Conservation (phyloP, 2,113 vertebrate species). For the Tamias sibiricus region DNA sequence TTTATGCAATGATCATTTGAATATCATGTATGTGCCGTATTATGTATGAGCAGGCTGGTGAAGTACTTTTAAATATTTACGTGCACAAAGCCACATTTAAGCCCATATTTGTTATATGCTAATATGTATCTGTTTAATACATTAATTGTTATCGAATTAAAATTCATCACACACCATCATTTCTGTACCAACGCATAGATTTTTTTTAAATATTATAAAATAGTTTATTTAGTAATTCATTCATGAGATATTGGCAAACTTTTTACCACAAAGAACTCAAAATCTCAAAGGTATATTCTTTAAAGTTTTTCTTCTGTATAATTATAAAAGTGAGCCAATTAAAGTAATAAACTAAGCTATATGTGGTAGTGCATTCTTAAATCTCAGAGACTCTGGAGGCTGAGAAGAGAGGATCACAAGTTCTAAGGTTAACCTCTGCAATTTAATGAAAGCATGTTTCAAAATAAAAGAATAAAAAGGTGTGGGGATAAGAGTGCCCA, state of each 20-base stretch:
- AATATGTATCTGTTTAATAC: neutral
- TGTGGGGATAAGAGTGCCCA: no score
- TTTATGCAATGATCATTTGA: neutral
- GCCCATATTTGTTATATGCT: neutral
- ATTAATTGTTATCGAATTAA: neutral
- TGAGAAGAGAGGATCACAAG: no score
- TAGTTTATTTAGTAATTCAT: neutral
- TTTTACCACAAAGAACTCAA: neutral
- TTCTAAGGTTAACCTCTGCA: no score
- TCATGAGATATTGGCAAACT: neutral
- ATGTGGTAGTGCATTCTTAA: no score
- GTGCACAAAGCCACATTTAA: neutral
- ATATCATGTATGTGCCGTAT: neutral
- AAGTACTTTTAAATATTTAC: neutral
- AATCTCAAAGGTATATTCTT: neutral
- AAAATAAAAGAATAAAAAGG: no score
- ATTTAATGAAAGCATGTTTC: no score
- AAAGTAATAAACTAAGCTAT: no score
- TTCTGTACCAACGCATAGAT: neutral
- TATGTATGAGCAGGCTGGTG: neutral
- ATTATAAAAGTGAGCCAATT: neutral
- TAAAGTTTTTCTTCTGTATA: neutral
- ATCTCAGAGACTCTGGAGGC: no score
- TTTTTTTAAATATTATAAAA: neutral
- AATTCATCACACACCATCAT: neutral